Evolutionary conservation across 2,888 invertebrate genomes (phyloP).

Genomic region (Diogma glabrata): DNA sequence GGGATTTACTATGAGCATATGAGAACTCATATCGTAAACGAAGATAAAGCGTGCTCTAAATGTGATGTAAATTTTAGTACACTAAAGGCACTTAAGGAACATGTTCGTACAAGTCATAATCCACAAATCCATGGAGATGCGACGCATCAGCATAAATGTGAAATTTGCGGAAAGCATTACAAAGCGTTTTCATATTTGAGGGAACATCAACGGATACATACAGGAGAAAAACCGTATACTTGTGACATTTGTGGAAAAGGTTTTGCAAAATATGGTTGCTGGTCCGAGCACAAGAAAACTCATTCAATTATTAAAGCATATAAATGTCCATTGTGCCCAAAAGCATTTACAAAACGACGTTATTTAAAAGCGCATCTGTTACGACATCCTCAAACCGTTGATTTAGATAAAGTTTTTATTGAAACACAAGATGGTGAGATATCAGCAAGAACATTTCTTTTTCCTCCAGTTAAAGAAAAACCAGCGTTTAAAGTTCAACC

Average conservation of each 20-base stretch:
- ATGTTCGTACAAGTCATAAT: background rate
- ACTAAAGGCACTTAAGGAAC: conserved; percentile 1
- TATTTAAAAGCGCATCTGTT: conserved; percentile 6
- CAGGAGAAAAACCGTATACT: conserved; percentile 1
- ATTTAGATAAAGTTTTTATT: conserved; percentile 4
- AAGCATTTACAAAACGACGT: conserved; percentile 6
- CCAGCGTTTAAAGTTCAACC: conserved; percentile 1
- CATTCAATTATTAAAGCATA: conserved; percentile 7
- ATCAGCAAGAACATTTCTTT: background rate
- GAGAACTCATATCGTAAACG: conserved; percentile 1
- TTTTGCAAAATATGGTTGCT: conserved; percentile 7
- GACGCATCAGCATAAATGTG: conserved; percentile 1
- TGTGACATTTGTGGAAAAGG: conserved; percentile 6
- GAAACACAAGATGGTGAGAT: background rate
- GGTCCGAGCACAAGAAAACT: conserved; percentile 5
- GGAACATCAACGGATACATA: conserved; percentile 1
- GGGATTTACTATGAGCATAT: conserved; percentile 4
- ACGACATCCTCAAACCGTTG: background rate
- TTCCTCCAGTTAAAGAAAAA: conserved; percentile 4
- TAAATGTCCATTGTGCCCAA: conserved; percentile 6
- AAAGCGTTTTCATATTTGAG: conserved; percentile 4
- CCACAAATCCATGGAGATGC: conserved; percentile 4
- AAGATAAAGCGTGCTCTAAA: background rate
- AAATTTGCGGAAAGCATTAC: conserved; percentile 6
- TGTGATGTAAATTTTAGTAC: background rate